phyloP scores from a whole-genome alignment of 2,113 vertebrate genomes.

The Gopherus evgoodei region DNA sequence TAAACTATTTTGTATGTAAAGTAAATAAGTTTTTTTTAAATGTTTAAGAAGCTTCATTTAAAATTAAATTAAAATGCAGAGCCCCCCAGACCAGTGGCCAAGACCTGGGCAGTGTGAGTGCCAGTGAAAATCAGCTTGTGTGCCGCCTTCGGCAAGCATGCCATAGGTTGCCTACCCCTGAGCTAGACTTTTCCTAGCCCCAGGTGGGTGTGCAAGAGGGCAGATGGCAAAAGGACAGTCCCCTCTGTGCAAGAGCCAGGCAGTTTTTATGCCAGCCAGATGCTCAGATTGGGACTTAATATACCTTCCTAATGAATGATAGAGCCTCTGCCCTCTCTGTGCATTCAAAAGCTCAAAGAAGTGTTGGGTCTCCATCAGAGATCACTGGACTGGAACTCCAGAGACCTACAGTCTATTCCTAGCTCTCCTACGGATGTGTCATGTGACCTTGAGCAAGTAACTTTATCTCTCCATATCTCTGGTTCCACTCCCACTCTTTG shows the following conservation, averaged over 20 bases:
- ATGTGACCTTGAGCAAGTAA: not conserved
- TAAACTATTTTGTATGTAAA: too few relatives aligned
- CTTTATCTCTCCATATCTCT: not conserved
- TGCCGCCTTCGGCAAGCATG: too few relatives aligned
- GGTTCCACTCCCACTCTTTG: fast-evolving
- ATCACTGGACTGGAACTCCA: too few relatives aligned
- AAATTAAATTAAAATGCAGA: too few relatives aligned
- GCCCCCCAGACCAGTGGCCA: too few relatives aligned
- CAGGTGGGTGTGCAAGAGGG: fast-evolving
- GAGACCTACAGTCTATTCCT: not conserved
- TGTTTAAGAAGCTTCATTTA: too few relatives aligned
- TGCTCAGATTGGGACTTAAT: not conserved
- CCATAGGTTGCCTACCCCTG: too few relatives aligned
- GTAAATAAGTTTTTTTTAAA: too few relatives aligned
- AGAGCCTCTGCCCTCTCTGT: not conserved
- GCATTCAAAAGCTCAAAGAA: not conserved
- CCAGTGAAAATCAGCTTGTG: too few relatives aligned
- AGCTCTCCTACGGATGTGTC: not conserved
- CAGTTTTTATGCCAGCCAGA: not conserved
- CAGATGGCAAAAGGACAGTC: not conserved
- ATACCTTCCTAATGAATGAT: not conserved
- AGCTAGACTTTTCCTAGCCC: not conserved
- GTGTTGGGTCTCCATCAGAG: not conserved
- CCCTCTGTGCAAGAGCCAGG: not conserved
- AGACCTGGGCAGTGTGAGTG: too few relatives aligned